Evolutionary conservation across 1,140 invertebrate species (phyloP).

Genomic region (Ctenoplectra terminalis): DNA sequence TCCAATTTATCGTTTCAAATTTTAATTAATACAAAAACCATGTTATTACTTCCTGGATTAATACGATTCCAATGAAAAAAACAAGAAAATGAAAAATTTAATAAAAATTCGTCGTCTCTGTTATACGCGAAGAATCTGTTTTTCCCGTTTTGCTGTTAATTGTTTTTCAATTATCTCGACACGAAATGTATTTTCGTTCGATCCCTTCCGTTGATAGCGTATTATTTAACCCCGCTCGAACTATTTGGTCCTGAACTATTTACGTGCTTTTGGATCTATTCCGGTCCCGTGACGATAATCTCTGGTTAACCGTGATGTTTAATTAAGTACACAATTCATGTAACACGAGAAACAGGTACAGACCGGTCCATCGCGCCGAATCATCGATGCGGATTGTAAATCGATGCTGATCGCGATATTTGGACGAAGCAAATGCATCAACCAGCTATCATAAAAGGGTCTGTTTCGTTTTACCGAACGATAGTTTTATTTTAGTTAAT

Average conservation of each 20-base stretch:
- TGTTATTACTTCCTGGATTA: too few species aligned
- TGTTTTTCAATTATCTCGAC: neutral
- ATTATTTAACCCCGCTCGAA: constrained; percentile 23
- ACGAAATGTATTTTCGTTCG: neutral
- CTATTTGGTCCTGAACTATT: constrained; percentile 18
- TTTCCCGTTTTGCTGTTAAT: neutral
- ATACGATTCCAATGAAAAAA: too few species aligned
- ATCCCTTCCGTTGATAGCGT: neutral
- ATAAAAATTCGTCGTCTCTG: too few species aligned
- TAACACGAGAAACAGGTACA: neutral
- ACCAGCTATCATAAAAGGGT: neutral
- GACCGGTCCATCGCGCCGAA: too few species aligned
- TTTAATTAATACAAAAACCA: too few species aligned
- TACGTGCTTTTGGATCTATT: constrained; percentile 14
- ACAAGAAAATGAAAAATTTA: too few species aligned
- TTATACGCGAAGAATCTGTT: neutral
- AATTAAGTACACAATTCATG: constrained; percentile 29
- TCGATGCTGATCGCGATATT: neutral
- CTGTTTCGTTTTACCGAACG: neutral
- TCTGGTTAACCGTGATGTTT: constrained; percentile 29
- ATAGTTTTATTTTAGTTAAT: neutral
- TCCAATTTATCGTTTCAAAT: too few species aligned
- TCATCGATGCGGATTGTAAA: neutral
- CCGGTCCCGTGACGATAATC: constrained; percentile 31
- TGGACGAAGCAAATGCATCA: neutral